These are phyloP conservation scores for Scyliorhinus canicula DNA, from an alignment of 2,797 vertebrate species.

Conservation along the genomic window DNA sequence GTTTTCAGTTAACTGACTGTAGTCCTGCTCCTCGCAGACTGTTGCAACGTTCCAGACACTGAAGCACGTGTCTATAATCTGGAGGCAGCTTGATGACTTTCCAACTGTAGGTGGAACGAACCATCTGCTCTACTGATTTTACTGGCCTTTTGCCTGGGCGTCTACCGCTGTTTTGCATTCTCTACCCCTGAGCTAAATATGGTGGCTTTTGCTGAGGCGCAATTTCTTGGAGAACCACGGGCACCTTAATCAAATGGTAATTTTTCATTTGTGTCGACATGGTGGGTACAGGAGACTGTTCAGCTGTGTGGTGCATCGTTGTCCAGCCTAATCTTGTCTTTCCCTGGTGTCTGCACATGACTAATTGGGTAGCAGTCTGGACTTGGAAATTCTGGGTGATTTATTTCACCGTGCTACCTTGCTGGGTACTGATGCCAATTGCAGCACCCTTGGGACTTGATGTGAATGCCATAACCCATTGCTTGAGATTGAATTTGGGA, in stretches of 20 bases:
- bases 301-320: not conserved
- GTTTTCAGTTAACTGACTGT: not conserved
- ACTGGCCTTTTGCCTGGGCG: not conserved
- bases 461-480: not conserved
- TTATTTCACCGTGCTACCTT: not conserved
- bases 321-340: not conserved
- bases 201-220: not conserved
- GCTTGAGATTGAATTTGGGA: not conserved
- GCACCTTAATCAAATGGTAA: not conserved
- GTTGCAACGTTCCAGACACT: too few relatives aligned
- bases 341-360: too few relatives aligned
- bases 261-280: not conserved
- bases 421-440: not conserved
- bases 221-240: not conserved
- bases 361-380: not conserved
- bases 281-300: not conserved
- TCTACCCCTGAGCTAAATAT: not conserved
- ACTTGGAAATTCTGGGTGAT: not conserved
- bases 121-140: not conserved
- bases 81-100: not conserved
- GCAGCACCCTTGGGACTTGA: not conserved
- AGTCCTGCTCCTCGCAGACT: not conserved
- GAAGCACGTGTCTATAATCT: not conserved
- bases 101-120: not conserved
- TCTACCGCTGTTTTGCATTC: not conserved